Conservation (phyloP, 2,797 vertebrate species). For the Centropyge bicolor region DNA sequence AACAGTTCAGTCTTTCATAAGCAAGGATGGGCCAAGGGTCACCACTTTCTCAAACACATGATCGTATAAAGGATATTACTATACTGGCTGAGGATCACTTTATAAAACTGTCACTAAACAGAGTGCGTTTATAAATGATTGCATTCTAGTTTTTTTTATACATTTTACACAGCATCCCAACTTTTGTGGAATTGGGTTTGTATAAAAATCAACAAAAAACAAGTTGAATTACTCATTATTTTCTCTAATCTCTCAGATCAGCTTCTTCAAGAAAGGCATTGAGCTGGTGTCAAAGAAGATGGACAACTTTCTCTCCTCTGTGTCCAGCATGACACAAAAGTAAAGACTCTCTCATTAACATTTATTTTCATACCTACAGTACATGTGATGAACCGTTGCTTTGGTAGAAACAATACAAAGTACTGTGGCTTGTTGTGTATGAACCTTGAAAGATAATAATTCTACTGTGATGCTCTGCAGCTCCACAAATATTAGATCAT, state of each 20-base stretch:
- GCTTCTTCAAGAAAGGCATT: conserved; percentile 96
- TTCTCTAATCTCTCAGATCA: conserved; percentile 86
- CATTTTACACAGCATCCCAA: no score
- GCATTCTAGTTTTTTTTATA: no score
- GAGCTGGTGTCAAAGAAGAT: conserved; percentile 95
- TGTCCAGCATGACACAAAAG: conserved; percentile 92
- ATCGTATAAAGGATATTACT: no score
- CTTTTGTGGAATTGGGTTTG: no score
- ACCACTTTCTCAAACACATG: no score
- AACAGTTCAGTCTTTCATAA: no score
- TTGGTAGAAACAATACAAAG: not conserved
- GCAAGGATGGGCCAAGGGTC: no score
- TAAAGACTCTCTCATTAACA: conserved; percentile 66
- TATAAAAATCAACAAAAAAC: not conserved
- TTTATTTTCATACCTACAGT: not conserved
- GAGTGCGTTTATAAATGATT: no score
- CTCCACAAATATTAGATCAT: not conserved
- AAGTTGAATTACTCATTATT: not conserved
- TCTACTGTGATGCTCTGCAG: not conserved
- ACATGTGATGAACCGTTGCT: conserved; percentile 3
- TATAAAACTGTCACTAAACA: no score
- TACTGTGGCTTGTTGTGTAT: not conserved
- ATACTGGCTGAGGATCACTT: no score
- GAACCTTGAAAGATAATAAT: not conserved
- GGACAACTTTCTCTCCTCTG: conserved; percentile 92